These are phyloP conservation scores for Mungos mungo DNA, from an alignment of 2,113 vertebrate genomes.

Conservation along the genomic window DNA sequence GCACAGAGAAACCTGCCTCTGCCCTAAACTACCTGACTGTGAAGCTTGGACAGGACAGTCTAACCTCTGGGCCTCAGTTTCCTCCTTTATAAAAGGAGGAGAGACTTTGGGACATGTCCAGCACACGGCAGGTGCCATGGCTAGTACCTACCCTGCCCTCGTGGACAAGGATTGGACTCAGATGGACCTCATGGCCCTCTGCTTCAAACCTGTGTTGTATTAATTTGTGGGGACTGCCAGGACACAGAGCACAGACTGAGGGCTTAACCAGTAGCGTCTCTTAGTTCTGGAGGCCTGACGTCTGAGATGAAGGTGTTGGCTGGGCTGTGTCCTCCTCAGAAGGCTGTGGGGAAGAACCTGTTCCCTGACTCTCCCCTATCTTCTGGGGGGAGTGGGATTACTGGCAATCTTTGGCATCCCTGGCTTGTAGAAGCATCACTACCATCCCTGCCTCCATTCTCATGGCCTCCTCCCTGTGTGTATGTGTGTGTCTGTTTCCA, in stretches of 20 bases:
- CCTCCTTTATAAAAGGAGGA: not conserved
- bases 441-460: no score
- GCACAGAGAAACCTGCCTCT: not conserved
- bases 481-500: not conserved
- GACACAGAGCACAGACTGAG: fast-evolving
- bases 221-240: no score
- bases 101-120: fast-evolving
- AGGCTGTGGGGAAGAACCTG: not conserved
- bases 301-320: not conserved
- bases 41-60: not conserved
- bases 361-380: no score
- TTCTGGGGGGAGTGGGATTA: not conserved
- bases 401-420: not conserved
- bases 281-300: not conserved
- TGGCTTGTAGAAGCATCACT: not conserved
- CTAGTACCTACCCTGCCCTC: fast-evolving
- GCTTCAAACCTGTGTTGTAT: not conserved
- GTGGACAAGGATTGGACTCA: not conserved
- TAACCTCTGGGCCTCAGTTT: not conserved
- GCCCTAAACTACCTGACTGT: fast-evolving
- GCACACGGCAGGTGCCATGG: not conserved
- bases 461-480: fast-evolving
- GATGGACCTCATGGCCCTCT: not conserved
- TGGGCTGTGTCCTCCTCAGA: not conserved
- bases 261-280: not conserved